Percentiles rank a stretch among this genome's conserved stretches.
These are phyloP conservation scores for Branchellion lobata DNA, from an alignment of 2,888 invertebrate genomes.

Conservation along the genomic window DNA sequence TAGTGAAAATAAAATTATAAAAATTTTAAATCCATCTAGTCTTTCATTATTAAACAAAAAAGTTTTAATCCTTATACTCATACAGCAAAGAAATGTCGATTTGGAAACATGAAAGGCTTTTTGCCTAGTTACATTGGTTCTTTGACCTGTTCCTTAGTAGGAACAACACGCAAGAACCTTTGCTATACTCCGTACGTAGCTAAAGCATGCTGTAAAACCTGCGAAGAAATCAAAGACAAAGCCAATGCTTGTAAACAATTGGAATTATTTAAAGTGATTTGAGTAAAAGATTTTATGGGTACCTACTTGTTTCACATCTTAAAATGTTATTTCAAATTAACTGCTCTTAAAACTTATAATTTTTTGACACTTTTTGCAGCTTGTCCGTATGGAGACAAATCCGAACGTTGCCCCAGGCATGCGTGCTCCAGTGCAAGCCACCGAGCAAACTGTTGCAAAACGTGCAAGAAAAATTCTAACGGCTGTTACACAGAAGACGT, in stretches of 20 bases:
- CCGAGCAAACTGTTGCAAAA: not conserved
- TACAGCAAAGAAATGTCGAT: not conserved
- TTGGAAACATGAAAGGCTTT: not conserved
- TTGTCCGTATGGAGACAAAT: slow-evolving; percentile 12
- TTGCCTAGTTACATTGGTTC: not conserved
- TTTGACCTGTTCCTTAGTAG: not conserved
- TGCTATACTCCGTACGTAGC: not conserved
- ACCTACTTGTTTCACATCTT: not conserved
- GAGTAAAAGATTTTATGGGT: not conserved
- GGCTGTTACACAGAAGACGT: not conserved
- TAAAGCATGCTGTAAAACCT: not conserved
- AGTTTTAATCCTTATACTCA: not conserved
- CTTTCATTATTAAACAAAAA: too few relatives aligned
- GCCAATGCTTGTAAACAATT: not conserved
- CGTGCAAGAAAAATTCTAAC: not conserved
- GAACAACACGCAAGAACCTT: not conserved
- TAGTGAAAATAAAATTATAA: too few relatives aligned
- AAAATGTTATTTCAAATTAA: not conserved
- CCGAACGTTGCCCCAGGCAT: not conserved
- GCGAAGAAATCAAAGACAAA: not conserved
- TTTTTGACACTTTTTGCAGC: not conserved
- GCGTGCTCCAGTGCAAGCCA: not conserved
- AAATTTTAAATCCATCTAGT: too few relatives aligned
- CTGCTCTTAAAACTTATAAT: too few relatives aligned
- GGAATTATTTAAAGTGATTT: not conserved